Base-by-base conservation (phyloP, 2,797 vertebrate species). In the Tamandua tetradactyla region DNA sequence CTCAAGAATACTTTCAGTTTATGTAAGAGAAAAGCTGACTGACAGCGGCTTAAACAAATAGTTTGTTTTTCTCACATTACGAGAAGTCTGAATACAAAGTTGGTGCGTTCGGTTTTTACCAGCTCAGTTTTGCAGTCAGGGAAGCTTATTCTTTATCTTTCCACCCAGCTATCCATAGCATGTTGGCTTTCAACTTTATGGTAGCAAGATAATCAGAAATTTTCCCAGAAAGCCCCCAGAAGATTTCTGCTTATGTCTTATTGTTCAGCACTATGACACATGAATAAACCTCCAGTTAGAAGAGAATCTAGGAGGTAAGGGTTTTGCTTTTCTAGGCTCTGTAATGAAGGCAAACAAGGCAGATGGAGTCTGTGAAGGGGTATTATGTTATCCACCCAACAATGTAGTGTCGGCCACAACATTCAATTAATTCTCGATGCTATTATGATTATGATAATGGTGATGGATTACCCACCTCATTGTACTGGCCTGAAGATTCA, bases 1-100 rank as follows among this genome's bases (percentile, higher is more conserved):
- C 72, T 91, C 72, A 89, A 57, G 37, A 94, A 40, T 94, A 84
- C 68, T 91, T 95, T 91, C 64, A 84, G 30, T 95, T 95, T 80
- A 93, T 87, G 14, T 80, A 89, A 85, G 59, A 89, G 42, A 81
- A 76, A 91, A 92, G 10, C 40, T 82, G 22, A 88, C n/a, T 87
- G 71, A 86, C 68, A 59, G 47, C 86, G 35, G 55, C 35, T 95
- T 95, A 89, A 91, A 80, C 82, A 93, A 64, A 82, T 72, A 61
- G 44, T 55, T 71, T 49, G 40, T 75, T 84, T 71, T 83, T 87
- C 23, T 89, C 78, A 72, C 37, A 37, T 90, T 75, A 68, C 3
- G 71, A 55, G 55, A 78, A 68, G 42, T 94, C 76, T 76, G 20
- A 66, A 79, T 78, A 93, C 91, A 57, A 40, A 88, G 49, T 75